Percentiles rank a stretch among this genome's conserved stretches.
Conservation (phyloP, 2,888 invertebrate species). For the Cantharis rufa region DNA sequence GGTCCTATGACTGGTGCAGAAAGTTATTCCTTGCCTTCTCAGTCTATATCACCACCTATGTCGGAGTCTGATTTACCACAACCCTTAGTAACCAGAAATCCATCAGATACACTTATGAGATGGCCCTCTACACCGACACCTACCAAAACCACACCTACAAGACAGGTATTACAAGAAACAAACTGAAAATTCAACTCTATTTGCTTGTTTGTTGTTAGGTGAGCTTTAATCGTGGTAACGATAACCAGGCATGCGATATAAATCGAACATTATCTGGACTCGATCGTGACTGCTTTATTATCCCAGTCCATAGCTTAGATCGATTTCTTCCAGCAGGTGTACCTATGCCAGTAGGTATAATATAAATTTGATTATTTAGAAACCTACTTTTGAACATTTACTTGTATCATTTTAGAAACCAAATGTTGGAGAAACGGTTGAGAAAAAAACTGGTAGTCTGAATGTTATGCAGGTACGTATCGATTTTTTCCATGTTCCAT, state of each 20-base stretch:
- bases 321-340: constrained; percentile 89
- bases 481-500: neutral
- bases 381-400: constrained; percentile 13
- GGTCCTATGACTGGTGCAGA: constrained; percentile 67
- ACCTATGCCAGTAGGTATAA: constrained; percentile 66
- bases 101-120: constrained; percentile 65
- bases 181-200: neutral
- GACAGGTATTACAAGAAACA: constrained; percentile 53
- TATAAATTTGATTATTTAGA: neutral
- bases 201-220: constrained; percentile 22
- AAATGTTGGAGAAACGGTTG: constrained; percentile 43
- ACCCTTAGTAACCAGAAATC: constrained; percentile 71
- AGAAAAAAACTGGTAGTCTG: constrained; percentile 48
- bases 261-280: constrained; percentile 77
- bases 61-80: constrained; percentile 71
- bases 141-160: constrained; percentile 54
- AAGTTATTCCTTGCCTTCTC: constrained; percentile 51
- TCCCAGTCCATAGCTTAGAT: constrained; percentile 86
- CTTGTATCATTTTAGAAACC: constrained; percentile 46
- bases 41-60: constrained; percentile 60
- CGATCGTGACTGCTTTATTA: constrained; percentile 91
- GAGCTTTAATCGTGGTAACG: constrained; percentile 47
- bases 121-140: constrained; percentile 58
- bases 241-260: constrained; percentile 41
- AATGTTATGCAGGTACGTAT: constrained; percentile 52